These are phyloP conservation scores for Deilephila porcellus DNA, from an alignment of 2,888 invertebrate species.

Conservation along the genomic window DNA sequence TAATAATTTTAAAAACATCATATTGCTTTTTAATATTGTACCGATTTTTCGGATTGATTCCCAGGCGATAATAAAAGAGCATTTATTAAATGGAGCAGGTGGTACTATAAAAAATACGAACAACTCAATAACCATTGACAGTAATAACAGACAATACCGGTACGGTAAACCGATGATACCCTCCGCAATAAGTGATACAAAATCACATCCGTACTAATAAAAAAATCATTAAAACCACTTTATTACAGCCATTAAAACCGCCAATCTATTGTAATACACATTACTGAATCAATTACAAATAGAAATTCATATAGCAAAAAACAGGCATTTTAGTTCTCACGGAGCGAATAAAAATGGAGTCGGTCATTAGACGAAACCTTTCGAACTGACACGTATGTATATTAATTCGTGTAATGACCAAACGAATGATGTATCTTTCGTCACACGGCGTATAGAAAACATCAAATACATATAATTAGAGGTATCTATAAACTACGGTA, in stretches of 20 bases:
- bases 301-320: slow-evolving; percentile 55
- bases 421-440: slow-evolving; percentile 77
- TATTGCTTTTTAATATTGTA: no score
- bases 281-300: slow-evolving; percentile 33
- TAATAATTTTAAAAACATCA: no score
- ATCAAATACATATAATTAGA: slow-evolving; percentile 83
- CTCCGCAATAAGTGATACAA: slow-evolving; percentile 8
- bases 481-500: slow-evolving; percentile 82
- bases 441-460: slow-evolving; percentile 81
- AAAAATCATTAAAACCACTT: slow-evolving; percentile 26
- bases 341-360: slow-evolving; percentile 76
- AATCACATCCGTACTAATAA: neutral
- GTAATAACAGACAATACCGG: slow-evolving; percentile 12
- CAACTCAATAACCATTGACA: neutral
- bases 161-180: neutral
- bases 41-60: no score
- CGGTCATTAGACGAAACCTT: slow-evolving; percentile 77
- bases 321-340: slow-evolving; percentile 78
- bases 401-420: slow-evolving; percentile 84
- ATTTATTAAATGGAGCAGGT: neutral
- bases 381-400: slow-evolving; percentile 83
- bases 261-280: slow-evolving; percentile 25
- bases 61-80: neutral
- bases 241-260: slow-evolving; percentile 28
- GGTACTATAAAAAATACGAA: neutral